Conservation (phyloP, 1,140 invertebrate species). For the Chironomus tepperi region DNA sequence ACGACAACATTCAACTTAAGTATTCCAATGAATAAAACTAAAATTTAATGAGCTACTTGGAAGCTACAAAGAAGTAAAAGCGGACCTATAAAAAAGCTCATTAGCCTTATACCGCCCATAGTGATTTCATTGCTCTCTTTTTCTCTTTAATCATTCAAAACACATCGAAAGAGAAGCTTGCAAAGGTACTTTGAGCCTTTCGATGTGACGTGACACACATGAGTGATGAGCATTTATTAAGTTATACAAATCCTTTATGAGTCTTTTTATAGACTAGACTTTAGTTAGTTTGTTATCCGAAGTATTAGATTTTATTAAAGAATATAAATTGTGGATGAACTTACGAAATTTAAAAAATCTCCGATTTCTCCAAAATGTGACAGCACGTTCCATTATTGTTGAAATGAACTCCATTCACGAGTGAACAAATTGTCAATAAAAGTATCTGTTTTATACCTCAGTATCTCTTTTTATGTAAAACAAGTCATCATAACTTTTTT, state of each 20-base stretch:
- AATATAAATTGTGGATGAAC: neutral
- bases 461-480: neutral
- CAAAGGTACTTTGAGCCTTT: neutral
- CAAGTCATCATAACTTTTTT: neutral
- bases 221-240: neutral
- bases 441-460: no score
- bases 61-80: no score
- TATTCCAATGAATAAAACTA: no score
- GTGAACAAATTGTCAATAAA: neutral
- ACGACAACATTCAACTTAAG: no score
- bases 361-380: neutral
- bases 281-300: no score
- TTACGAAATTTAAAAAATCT: constrained; percentile 5
- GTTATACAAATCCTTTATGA: neutral
- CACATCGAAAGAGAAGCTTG: neutral
- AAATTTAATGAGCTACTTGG: no score
- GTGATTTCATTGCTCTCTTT: no score
- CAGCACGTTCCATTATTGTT: constrained; percentile 13
- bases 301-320: no score
- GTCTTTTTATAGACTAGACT: neutral
- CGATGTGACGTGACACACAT: neutral
- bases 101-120: no score
- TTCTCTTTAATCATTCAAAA: neutral
- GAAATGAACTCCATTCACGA: neutral
- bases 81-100: no score